Percentiles rank a stretch among this genome's conserved stretches.
These are phyloP conservation scores for Lithophane socia DNA, from an alignment of 2,888 invertebrate genomes.

Conservation along the genomic window DNA sequence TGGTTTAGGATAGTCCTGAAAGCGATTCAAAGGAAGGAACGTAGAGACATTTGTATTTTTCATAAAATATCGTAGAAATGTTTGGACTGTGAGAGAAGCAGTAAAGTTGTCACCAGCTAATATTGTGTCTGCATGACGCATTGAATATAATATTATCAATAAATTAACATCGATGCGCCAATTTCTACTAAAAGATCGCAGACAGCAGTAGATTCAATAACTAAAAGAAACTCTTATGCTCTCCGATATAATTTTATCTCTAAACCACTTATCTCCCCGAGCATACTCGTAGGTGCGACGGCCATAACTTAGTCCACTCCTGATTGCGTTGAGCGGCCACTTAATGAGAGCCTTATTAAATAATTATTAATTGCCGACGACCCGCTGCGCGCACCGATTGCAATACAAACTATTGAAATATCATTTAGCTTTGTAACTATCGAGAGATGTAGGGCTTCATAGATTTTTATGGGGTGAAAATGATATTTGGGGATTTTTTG, in stretches of 20 bases:
- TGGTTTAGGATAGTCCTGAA: background rate
- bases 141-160: background rate
- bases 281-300: constrained; percentile 61
- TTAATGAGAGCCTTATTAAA: constrained; percentile 83
- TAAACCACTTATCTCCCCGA: constrained; percentile 44
- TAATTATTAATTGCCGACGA: constrained; percentile 81
- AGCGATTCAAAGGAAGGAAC: background rate
- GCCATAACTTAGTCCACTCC: constrained; percentile 68
- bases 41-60: background rate
- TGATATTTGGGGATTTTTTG: background rate
- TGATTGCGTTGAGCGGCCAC: constrained; percentile 73
- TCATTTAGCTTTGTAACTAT: constrained; percentile 66
- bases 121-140: background rate
- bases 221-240: background rate
- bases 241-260: background rate
- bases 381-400: constrained; percentile 79
- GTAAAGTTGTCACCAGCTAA: background rate
- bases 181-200: background rate
- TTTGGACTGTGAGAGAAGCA: background rate
- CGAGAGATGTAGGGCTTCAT: background rate
- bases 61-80: background rate
- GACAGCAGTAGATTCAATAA: background rate
- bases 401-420: constrained; percentile 74
- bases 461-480: constrained; percentile 25
- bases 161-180: background rate